A percentile compares a stretch with the other conserved stretches of the same genome.
Conservation (phyloP, 2,113 vertebrate species). For the Pristiophorus japonicus region DNA sequence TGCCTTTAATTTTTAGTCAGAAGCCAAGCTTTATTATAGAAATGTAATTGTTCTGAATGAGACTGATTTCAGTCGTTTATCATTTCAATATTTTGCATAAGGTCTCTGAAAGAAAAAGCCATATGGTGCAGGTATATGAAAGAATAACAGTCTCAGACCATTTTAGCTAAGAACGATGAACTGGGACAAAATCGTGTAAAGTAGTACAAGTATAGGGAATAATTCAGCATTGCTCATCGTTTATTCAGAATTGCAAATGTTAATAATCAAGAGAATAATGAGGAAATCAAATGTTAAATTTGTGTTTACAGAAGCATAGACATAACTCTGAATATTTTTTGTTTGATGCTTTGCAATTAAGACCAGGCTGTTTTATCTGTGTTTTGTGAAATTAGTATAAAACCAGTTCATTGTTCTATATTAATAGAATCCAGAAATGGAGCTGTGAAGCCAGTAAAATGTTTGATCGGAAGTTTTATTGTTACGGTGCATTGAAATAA, state of each 20-base stretch:
- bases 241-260: constrained; percentile 28
- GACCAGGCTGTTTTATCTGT: not conserved
- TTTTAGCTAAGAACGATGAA: not conserved
- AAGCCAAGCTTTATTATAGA: constrained; percentile 70
- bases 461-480: not conserved
- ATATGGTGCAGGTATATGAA: not conserved
- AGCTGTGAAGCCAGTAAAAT: not conserved
- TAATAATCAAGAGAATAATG: constrained; percentile 22
- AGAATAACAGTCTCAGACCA: not conserved
- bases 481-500: not conserved
- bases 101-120: too few species aligned
- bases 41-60: not conserved
- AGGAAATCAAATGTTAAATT: not conserved
- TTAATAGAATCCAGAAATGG: not conserved
- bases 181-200: not conserved
- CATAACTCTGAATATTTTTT: not conserved
- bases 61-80: not conserved
- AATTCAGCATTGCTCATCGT: not conserved
- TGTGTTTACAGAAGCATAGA: not conserved
- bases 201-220: not conserved
- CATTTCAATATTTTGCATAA: not conserved
- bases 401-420: not conserved
- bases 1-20: constrained; percentile 78
- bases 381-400: not conserved
- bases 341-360: constrained; percentile 4